Evolutionary conservation across 2,888 invertebrate species (phyloP), one percentile per base, ranked within the genome.

Genomic region (Smittia sp.): DNA sequence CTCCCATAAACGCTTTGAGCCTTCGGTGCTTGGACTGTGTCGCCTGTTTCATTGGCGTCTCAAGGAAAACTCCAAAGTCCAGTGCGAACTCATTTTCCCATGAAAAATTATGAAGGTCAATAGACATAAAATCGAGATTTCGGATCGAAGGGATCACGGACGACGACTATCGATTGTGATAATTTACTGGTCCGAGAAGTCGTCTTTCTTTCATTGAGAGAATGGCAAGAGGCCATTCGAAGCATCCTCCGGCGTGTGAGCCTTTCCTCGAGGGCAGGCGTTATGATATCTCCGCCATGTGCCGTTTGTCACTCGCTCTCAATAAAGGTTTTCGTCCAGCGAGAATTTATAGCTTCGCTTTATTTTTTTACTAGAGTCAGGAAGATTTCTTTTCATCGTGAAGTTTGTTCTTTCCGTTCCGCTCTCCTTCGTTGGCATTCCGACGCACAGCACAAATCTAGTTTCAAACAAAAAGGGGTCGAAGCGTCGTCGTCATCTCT

Each of bases 31-130:
- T 32, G 32, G 9, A 32, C 32, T 32, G 9, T 9, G 9, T 32
- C 32, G 32, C 9, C 32, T 58, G 15, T 58, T 58, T 58, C 58
- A 58, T 58, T 58, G 58, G 18, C 58, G 20, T 18, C 11, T 20
- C 52, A 46, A 11, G 52, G 52, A 46, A 7, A 15, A 15, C n/a
- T 46, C n/a, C 2, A n/a, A 18, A 46, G n/a, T 46, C 2, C 20
- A 58, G 20, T 58, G 4, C 4, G 20, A 11, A 58, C 4, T 1
- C 18, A 4, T 4, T 18, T 58, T 58, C 58, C 18, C 18, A 58
- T 18, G 22, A 22, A 58, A 11, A 18, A 22, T 58, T 58, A 58
- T 58, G 58, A 22, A 58, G 58, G 58, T 58, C 58, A 58, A 58
- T 9, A 18, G 58, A 22, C 20, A 58, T 18, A 58, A 46, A 58